phyloP scores from a whole-genome alignment of 2,113 vertebrate species.

The Corythaeola cristata region DNA sequence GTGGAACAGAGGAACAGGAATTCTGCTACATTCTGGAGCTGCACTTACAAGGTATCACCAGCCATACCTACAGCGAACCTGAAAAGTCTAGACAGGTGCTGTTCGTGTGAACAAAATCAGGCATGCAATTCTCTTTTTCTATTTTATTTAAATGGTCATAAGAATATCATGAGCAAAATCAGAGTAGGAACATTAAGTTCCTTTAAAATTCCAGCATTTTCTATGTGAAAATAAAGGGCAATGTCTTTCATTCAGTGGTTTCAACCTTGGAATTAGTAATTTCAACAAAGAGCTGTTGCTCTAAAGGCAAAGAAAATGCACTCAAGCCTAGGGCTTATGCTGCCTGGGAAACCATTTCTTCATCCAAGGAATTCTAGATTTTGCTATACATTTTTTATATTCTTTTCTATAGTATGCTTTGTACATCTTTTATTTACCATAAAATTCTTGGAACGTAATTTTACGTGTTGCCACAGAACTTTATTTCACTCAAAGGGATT shows the following conservation, averaged over 20 bases:
- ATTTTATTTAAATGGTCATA: not conserved
- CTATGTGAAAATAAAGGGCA: not conserved
- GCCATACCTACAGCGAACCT: not conserved
- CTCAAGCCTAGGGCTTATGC: not conserved
- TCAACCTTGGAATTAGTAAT: not conserved
- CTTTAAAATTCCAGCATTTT: not conserved
- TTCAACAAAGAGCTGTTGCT: not conserved
- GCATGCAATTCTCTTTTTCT: not conserved
- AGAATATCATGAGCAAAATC: not conserved
- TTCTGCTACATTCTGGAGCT: not conserved
- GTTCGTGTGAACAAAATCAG: not conserved
- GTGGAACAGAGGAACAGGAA: constrained; percentile 23
- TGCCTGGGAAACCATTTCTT: not conserved
- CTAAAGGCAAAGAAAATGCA: not conserved
- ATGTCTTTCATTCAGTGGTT: not conserved
- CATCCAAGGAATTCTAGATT: not conserved
- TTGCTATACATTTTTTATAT: not conserved
- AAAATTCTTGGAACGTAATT: not conserved
- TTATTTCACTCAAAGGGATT: not conserved
- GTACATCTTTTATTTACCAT: not conserved
- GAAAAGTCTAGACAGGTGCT: not conserved
- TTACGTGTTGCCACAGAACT: not conserved
- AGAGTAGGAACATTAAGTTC: not conserved
- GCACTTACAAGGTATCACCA: not conserved
- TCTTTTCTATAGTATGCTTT: not conserved